Percentiles rank a stretch among this genome's conserved stretches.
Evolutionary conservation across 35 echinoderm and acorn worm species (phyloP).

Genomic region (Lytechinus pictus): DNA sequence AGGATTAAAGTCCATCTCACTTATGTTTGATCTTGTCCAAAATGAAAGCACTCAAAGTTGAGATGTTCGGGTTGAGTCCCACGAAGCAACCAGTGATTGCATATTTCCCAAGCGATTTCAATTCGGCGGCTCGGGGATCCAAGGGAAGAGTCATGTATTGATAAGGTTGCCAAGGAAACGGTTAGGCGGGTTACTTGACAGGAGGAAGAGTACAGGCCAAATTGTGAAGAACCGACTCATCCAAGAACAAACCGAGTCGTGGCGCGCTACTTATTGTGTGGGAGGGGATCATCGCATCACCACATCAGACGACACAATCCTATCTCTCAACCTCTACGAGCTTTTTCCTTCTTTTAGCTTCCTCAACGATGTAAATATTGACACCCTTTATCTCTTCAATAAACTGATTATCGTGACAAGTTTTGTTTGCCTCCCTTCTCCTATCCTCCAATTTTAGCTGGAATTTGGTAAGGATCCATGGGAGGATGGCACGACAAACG

Average conservation of each 20-base stretch:
- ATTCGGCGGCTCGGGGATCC: constrained; percentile 30
- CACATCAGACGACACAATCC: constrained; percentile 12
- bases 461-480: background rate
- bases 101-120: background rate
- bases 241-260: background rate
- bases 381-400: constrained; percentile 33
- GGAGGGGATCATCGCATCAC: background rate
- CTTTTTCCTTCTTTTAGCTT: background rate
- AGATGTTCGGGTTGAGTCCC: background rate
- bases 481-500: background rate
- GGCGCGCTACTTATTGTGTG: background rate
- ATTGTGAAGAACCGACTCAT: constrained; percentile 31
- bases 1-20: background rate
- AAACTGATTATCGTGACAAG: constrained; percentile 34
- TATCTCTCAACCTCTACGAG: background rate
- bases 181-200: background rate
- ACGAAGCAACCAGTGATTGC: background rate
- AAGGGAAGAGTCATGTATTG: constrained; percentile 24
- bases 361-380: constrained; percentile 4
- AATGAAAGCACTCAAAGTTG: constrained; percentile 11
- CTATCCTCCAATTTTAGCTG: background rate
- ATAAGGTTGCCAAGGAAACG: constrained; percentile 33
- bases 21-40: background rate
- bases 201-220: background rate
- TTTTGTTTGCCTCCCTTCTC: constrained; percentile 5